A percentile compares a stretch with the other conserved stretches of the same genome.
Conservation (phyloP, 2,797 vertebrate genomes). For the Manis pentadactyla region DNA sequence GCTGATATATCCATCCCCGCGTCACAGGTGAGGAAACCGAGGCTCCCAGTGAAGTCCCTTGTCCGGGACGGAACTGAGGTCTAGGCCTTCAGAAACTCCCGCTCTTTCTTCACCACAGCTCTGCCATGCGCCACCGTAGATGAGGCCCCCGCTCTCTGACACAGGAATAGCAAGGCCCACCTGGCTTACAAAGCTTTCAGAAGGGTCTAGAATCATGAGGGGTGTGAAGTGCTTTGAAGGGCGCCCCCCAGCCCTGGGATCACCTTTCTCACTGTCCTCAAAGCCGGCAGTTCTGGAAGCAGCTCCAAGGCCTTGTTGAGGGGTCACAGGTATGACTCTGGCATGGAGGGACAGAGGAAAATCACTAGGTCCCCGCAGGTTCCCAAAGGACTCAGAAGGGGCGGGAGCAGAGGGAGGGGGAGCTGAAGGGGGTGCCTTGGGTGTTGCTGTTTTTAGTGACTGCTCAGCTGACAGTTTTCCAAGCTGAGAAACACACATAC, state of each 20-base stretch:
- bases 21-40: not conserved
- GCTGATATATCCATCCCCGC: not conserved
- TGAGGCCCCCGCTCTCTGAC: not conserved
- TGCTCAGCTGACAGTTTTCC: conserved; percentile 83
- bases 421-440: not conserved
- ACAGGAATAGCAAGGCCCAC: not conserved
- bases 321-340: rapidly evolving
- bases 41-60: not conserved
- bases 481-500: conserved; percentile 83
- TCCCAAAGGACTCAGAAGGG: not conserved
- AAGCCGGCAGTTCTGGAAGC: not conserved
- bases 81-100: not conserved
- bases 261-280: not conserved
- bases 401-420: not conserved
- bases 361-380: conserved; percentile 40
- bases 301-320: not conserved
- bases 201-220: not conserved
- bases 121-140: not conserved
- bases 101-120: not conserved
- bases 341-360: conserved; percentile 19
- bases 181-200: not conserved
- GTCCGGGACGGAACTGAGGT: not conserved
- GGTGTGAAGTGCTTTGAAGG: not conserved
- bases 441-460: conserved; percentile 81
- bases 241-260: not conserved